Conservation (phyloP, 2,888 invertebrate genomes). For the Andrena chrysosceles region DNA sequence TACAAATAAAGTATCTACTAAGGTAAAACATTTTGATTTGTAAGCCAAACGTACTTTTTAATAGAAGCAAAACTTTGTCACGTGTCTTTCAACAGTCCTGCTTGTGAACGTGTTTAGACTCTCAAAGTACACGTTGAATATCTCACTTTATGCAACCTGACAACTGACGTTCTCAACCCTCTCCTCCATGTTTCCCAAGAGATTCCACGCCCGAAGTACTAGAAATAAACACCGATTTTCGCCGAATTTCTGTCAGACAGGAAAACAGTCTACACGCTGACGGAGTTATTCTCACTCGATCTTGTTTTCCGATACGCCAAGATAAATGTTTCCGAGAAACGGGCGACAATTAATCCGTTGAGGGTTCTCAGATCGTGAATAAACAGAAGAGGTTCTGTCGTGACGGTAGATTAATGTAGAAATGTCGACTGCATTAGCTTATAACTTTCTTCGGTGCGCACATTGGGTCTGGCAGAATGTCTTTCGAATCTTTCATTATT, state of each 20-base stretch:
- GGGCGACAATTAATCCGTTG: slow-evolving; percentile 30
- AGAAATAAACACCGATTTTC: slow-evolving; percentile 36
- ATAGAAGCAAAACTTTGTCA: no score
- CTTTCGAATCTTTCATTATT: no score
- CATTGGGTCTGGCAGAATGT: no score
- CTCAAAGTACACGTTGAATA: background rate
- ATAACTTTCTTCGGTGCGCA: no score
- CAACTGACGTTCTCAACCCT: slow-evolving; percentile 5
- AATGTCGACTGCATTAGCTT: background rate
- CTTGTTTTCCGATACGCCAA: slow-evolving; percentile 15
- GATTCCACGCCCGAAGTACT: slow-evolving; percentile 13
- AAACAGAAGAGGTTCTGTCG: slow-evolving; percentile 6
- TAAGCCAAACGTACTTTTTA: no score
- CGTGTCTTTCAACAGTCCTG: no score
- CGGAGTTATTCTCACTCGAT: slow-evolving; percentile 25
- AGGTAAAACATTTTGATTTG: no score
- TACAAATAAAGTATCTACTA: no score
- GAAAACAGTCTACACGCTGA: slow-evolving; percentile 18
- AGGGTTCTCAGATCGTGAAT: slow-evolving; percentile 2
- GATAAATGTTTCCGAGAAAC: slow-evolving; percentile 9
- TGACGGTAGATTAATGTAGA: background rate
- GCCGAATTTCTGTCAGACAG: slow-evolving; percentile 11
- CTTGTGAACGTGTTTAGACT: background rate
- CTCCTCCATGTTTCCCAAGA: background rate
- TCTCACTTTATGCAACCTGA: background rate